Conservation (phyloP, 2,888 invertebrate species). For the Iphiclides podalirius region DNA sequence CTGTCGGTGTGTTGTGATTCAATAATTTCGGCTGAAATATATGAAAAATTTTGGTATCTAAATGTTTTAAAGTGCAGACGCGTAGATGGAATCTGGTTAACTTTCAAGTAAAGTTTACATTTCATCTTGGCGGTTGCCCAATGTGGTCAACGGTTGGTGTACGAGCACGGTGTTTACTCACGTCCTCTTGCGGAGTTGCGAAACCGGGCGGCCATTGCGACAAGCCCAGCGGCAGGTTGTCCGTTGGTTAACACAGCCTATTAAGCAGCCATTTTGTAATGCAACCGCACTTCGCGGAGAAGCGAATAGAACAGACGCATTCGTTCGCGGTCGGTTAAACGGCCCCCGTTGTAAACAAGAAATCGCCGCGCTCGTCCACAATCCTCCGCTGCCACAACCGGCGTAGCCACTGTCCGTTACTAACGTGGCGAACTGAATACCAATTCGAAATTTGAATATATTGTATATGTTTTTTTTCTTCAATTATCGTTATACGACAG, state of each 20-base stretch:
- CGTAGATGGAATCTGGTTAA: too few relatives aligned
- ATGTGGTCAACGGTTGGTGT: too few relatives aligned
- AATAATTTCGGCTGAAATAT: too few relatives aligned
- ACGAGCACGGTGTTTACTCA: constrained; percentile 7
- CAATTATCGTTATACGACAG: constrained; percentile 21
- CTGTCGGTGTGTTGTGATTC: too few relatives aligned
- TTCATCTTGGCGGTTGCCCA: too few relatives aligned
- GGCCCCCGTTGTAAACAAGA: constrained; percentile 60
- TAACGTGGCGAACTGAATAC: constrained; percentile 60
- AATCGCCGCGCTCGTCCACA: constrained; percentile 37
- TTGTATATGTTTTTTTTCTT: constrained; percentile 18
- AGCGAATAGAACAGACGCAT: constrained; percentile 42
- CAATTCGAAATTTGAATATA: constrained; percentile 22
- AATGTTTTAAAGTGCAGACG: too few relatives aligned
- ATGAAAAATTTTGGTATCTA: too few relatives aligned
- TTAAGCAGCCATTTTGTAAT: constrained; percentile 58
- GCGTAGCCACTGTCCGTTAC: constrained; percentile 62
- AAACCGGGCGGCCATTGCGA: constrained; percentile 29
- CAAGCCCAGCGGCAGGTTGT: constrained; percentile 30
- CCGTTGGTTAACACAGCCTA: constrained; percentile 33
- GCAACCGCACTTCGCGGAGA: constrained; percentile 29
- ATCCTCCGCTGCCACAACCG: constrained; percentile 51
- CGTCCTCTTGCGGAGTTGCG: constrained; percentile 11
- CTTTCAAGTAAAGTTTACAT: too few relatives aligned
- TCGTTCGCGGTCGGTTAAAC: constrained; percentile 55